Percentiles rank a stretch among this genome's conserved stretches.
Evolutionary conservation across 2,888 invertebrate genomes (phyloP).

Genomic region (Rhagonycha lutea): DNA sequence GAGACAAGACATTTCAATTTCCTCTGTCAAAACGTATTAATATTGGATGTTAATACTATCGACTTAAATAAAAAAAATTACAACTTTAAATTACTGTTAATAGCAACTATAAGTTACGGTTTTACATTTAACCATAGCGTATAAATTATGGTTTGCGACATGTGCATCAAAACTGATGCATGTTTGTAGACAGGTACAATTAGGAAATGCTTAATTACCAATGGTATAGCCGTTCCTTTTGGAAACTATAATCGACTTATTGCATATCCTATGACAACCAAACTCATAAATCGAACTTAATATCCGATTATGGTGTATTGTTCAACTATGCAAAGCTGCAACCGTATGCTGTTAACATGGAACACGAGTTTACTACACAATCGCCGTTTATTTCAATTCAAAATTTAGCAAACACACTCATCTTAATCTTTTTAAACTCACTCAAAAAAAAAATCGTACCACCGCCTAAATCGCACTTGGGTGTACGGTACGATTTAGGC

Average conservation of each 20-base stretch:
- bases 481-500: too few species aligned
- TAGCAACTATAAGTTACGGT: neutral
- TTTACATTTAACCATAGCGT: slow-evolving; percentile 1
- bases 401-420: neutral
- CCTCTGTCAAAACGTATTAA: neutral
- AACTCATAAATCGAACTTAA: slow-evolving; percentile 24
- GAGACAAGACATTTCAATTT: neutral
- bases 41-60: neutral
- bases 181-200: slow-evolving; percentile 34
- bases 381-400: neutral
- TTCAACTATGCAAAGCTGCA: slow-evolving; percentile 1
- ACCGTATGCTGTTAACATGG: neutral
- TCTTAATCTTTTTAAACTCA: too few species aligned
- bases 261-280: slow-evolving; percentile 26
- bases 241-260: slow-evolving; percentile 29
- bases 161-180: slow-evolving; percentile 33
- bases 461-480: too few species aligned
- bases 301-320: slow-evolving; percentile 24
- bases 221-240: slow-evolving; percentile 30
- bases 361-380: neutral
- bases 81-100: neutral
- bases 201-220: slow-evolving; percentile 34
- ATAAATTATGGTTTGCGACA: slow-evolving; percentile 30
- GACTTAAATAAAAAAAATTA: neutral
- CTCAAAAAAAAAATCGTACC: too few species aligned